Evolutionary conservation across 1,140 invertebrate species (phyloP).

Genomic region (Anagrus nilaparvatae): DNA sequence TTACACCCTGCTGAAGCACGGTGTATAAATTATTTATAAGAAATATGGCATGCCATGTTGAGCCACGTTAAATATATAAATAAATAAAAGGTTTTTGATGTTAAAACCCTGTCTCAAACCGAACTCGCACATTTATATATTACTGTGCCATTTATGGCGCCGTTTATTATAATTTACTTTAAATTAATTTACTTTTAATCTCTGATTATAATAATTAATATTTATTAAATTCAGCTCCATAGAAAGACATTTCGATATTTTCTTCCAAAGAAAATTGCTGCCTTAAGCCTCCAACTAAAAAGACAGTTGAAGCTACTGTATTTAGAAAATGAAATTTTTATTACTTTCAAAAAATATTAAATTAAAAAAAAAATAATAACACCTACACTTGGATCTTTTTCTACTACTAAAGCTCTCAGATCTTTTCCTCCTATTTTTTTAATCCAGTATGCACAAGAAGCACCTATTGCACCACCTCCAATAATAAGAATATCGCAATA

Average conservation of each 20-base stretch:
- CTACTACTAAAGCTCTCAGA: conserved; percentile 70
- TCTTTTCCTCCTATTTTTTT: conserved; percentile 61
- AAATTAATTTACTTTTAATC: no score
- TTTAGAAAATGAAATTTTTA: conserved; percentile 46
- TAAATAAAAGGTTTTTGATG: no score
- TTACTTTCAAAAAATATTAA: conserved; percentile 3
- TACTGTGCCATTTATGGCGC: no score
- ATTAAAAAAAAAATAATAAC: conserved; percentile 9
- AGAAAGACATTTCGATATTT: conserved; percentile 88
- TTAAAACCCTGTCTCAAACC: no score
- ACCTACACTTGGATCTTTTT: conserved; percentile 77
- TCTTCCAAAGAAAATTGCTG: conserved; percentile 92
- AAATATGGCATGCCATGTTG: no score
- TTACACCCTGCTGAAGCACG: no score
- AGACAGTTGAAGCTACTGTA: conserved; percentile 65
- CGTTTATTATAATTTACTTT: no score
- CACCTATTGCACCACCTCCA: conserved; percentile 87
- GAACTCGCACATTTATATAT: no score
- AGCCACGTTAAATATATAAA: no score
- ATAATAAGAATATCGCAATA: conserved; percentile 80
- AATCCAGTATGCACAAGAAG: conserved; percentile 83
- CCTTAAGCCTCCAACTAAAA: conserved; percentile 76
- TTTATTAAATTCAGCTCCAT: conserved; percentile 82
- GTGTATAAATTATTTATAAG: no score
- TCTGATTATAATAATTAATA: no score